Conservation (phyloP, 2,113 vertebrate species). For the Ophiodon elongatus region DNA sequence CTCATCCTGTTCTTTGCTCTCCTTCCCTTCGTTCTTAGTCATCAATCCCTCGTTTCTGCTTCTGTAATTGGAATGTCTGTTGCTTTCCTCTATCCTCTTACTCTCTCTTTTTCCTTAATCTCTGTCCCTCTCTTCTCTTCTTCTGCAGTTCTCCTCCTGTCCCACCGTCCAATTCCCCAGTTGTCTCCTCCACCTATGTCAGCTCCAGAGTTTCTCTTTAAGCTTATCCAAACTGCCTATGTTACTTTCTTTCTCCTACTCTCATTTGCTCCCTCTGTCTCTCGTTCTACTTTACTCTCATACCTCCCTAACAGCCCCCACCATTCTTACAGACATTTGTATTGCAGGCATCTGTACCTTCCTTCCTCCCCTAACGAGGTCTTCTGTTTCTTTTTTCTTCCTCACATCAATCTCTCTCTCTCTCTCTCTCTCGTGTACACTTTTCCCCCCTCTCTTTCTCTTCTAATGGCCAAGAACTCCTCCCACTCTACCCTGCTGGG, state of each 20-base stretch:
- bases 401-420: constrained; percentile 52
- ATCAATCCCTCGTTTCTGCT: constrained; percentile 64
- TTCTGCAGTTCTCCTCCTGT: constrained; percentile 22
- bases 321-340: constrained; percentile 63
- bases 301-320: constrained; percentile 49
- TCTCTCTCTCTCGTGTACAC: neutral
- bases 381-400: constrained; percentile 54
- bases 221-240: constrained; percentile 59
- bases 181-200: constrained; percentile 74
- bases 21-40: constrained; percentile 53
- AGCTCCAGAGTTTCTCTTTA: constrained; percentile 56
- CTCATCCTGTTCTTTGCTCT: constrained; percentile 51
- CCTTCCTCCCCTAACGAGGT: constrained; percentile 59
- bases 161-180: constrained; percentile 67
- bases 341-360: constrained; percentile 66
- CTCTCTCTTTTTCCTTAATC: constrained; percentile 42
- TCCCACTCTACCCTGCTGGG: constrained; percentile 63
- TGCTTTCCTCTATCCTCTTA: constrained; percentile 63
- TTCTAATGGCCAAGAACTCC: constrained; percentile 60
- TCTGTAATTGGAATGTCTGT: constrained; percentile 77
- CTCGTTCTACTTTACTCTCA: constrained; percentile 29
- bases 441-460: constrained; percentile 13
- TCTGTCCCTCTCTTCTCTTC: constrained; percentile 15
- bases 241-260: constrained; percentile 46
- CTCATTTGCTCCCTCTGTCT: constrained; percentile 51